A percentile compares a stretch with the other conserved stretches of the same genome.
Evolutionary conservation across 2,888 invertebrate genomes (phyloP).

Genomic region (Drosophila mimetica): DNA sequence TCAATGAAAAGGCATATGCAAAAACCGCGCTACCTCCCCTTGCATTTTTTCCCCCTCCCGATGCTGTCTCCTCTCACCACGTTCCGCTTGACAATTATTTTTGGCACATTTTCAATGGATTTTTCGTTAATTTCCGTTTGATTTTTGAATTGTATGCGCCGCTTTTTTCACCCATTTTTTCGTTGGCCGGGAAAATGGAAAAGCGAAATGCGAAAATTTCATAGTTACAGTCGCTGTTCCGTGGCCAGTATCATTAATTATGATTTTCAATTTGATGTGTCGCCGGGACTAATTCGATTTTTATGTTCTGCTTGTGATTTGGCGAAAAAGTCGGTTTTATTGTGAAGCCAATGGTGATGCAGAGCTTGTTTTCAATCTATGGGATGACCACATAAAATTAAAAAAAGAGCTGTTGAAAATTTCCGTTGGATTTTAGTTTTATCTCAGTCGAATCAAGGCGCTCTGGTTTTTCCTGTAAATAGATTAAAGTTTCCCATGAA

Average conservation of each 20-base stretch:
- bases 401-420: neutral
- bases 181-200: slow-evolving; percentile 17
- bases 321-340: slow-evolving; percentile 22
- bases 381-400: neutral
- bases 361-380: neutral
- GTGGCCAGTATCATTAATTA: slow-evolving; percentile 63
- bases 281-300: slow-evolving; percentile 81
- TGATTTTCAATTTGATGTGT: slow-evolving; percentile 77
- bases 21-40: slow-evolving; percentile 50
- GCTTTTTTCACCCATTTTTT: slow-evolving; percentile 37
- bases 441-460: neutral
- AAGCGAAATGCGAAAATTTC: slow-evolving; percentile 28
- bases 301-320: slow-evolving; percentile 61
- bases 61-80: slow-evolving; percentile 14
- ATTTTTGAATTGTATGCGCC: slow-evolving; percentile 56
- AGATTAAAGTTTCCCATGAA: slow-evolving; percentile 24
- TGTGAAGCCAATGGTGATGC: neutral
- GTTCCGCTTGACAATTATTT: slow-evolving; percentile 65
- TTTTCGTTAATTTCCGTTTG: slow-evolving; percentile 63
- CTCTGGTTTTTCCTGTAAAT: neutral
- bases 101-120: slow-evolving; percentile 67
- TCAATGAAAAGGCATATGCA: slow-evolving; percentile 74
- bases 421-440: neutral
- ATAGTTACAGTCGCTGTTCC: slow-evolving; percentile 35
- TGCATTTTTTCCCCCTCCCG: neutral